These are phyloP conservation scores for Mechanitis messenoides DNA, from an alignment of 2,888 invertebrate genomes.

Conservation along the genomic window DNA sequence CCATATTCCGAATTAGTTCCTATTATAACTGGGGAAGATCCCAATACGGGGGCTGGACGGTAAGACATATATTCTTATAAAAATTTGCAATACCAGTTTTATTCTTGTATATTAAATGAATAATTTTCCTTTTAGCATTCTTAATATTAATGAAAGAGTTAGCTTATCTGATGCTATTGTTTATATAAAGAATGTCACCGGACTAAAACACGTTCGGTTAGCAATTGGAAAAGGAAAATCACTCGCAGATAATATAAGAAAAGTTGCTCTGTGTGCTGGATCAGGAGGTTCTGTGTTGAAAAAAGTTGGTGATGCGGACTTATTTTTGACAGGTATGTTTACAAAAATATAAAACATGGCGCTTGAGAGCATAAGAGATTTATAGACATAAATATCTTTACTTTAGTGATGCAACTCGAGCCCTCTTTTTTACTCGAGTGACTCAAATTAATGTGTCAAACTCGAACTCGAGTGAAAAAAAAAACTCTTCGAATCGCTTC, in stretches of 20 bases:
- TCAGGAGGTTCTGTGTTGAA: constrained; percentile 88
- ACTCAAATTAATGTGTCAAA: no score
- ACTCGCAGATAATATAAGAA: constrained; percentile 68
- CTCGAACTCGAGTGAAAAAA: no score
- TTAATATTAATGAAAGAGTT: constrained; percentile 43
- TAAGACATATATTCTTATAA: constrained; percentile 25
- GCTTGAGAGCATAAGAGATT: no score
- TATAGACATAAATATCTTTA: no score
- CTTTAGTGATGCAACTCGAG: no score
- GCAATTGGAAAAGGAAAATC: constrained; percentile 76
- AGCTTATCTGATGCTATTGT: constrained; percentile 78
- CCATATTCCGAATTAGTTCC: constrained; percentile 53
- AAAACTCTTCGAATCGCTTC: no score
- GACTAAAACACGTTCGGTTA: constrained; percentile 82
- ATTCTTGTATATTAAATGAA: not conserved
- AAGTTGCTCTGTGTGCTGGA: constrained; percentile 92
- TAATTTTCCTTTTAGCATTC: constrained; percentile 41
- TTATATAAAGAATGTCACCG: constrained; percentile 82
- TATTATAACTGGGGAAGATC: constrained; percentile 53
- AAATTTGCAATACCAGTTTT: no score
- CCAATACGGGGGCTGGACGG: constrained; percentile 73
- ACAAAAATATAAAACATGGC: not conserved
- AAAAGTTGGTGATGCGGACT: constrained; percentile 80
- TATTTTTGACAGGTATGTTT: constrained; percentile 84
- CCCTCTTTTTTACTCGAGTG: no score